phyloP scores from a whole-genome alignment of 2,888 invertebrate genomes.

The Elysia crispata region DNA sequence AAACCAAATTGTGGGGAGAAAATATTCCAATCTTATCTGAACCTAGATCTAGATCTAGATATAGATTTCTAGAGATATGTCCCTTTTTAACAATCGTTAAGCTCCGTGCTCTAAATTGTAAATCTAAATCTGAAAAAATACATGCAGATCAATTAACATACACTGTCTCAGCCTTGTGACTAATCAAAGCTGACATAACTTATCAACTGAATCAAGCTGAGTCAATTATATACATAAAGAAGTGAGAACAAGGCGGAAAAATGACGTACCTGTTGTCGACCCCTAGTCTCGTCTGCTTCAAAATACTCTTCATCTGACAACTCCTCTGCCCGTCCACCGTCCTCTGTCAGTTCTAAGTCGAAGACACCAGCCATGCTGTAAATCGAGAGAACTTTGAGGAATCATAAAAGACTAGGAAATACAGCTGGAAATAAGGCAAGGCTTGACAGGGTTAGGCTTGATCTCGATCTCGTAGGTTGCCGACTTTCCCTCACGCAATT shows the following conservation, averaged over 20 bases:
- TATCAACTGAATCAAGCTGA: too few relatives aligned
- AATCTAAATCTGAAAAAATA: too few relatives aligned
- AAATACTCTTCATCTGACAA: slow-evolving; percentile 91
- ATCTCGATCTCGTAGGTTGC: slow-evolving; percentile 50
- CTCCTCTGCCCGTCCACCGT: slow-evolving; percentile 76
- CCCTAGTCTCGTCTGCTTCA: slow-evolving; percentile 80
- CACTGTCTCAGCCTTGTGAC: too few relatives aligned
- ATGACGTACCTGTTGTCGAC: slow-evolving; percentile 48
- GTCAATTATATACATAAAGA: neutral
- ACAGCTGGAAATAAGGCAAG: slow-evolving; percentile 11
- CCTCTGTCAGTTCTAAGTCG: slow-evolving; percentile 89
- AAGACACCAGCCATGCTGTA: slow-evolving; percentile 85
- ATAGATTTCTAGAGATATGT: too few relatives aligned
- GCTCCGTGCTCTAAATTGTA: too few relatives aligned
- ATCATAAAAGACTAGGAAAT: slow-evolving; percentile 41
- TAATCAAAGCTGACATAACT: too few relatives aligned
- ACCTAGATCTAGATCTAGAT: too few relatives aligned
- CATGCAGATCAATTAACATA: too few relatives aligned
- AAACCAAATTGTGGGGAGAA: too few relatives aligned
- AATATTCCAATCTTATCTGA: too few relatives aligned
- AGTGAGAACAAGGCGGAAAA: neutral
- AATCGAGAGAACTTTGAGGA: slow-evolving; percentile 51
- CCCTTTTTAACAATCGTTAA: too few relatives aligned
- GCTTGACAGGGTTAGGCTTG: slow-evolving; percentile 20
- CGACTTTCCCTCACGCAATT: slow-evolving; percentile 55